These are phyloP conservation scores for Squalus acanthias DNA, from an alignment of 2,797 vertebrate species.

Conservation along the genomic window DNA sequence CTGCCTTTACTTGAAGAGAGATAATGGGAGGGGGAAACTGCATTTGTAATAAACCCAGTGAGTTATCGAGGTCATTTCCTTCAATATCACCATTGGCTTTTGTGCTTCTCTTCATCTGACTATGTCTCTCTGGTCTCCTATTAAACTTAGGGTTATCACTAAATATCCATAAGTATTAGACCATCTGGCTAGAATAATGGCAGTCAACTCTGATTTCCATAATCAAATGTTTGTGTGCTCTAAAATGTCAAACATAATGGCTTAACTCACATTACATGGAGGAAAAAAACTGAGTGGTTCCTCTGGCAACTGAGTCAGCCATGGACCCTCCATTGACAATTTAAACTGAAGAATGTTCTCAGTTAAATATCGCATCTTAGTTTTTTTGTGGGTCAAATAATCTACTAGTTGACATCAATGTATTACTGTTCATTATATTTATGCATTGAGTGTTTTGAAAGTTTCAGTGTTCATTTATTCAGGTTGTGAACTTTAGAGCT, in stretches of 20 bases:
- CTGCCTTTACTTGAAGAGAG: neutral
- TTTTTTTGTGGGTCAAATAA: neutral
- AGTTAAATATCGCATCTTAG: neutral
- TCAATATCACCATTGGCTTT: conserved; percentile 7
- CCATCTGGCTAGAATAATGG: neutral
- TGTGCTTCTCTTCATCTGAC: conserved; percentile 5
- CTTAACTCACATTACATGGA: neutral
- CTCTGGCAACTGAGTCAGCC: neutral
- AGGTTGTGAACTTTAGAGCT: neutral
- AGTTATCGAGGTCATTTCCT: neutral
- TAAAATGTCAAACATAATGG: conserved; percentile 28
- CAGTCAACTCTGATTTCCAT: conserved; percentile 30
- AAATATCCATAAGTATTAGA: conserved; percentile 25
- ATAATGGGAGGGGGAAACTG: neutral
- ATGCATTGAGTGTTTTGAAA: conserved; percentile 20
- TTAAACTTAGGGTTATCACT: neutral
- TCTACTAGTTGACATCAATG: neutral
- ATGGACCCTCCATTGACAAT: neutral
- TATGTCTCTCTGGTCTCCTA: too few relatives aligned
- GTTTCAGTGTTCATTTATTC: conserved; percentile 31
- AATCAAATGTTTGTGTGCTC: neutral
- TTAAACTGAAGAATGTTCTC: conserved; percentile 6
- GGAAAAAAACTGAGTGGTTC: conserved; percentile 11
- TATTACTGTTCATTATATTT: conserved; percentile 31
- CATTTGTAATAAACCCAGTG: neutral